Percentiles rank a stretch among this genome's conserved stretches.
Evolutionary conservation across 2,888 invertebrate genomes (phyloP).

Genomic region (Ctena decussata): DNA sequence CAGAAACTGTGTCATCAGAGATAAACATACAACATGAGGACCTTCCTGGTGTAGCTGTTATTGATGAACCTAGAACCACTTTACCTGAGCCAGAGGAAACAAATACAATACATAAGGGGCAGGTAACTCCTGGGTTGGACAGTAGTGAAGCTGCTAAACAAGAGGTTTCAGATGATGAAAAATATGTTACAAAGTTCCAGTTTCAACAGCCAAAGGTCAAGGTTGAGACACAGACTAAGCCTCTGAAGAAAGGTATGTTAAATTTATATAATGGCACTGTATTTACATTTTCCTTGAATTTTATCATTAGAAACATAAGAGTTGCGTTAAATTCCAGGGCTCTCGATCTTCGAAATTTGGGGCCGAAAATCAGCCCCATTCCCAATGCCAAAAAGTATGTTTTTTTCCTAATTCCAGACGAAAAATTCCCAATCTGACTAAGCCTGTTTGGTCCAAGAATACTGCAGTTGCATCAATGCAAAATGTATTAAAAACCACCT

Average conservation of each 20-base stretch:
- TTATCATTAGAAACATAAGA: too few relatives aligned
- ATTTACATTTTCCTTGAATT: too few relatives aligned
- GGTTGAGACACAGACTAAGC: background rate
- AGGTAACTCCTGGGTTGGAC: constrained; percentile 36
- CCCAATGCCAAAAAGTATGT: too few relatives aligned
- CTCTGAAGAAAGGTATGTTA: background rate
- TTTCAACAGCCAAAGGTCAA: constrained; percentile 22
- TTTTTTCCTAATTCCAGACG: too few relatives aligned
- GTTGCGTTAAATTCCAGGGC: too few relatives aligned
- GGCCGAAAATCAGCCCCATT: too few relatives aligned
- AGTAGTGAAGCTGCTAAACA: constrained; percentile 26
- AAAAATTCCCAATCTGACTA: too few relatives aligned
- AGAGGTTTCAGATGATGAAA: constrained; percentile 52
- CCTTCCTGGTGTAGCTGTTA: background rate
- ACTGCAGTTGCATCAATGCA: too few relatives aligned
- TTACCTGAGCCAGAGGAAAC: constrained; percentile 18
- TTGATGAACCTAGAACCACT: background rate
- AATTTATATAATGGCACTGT: background rate
- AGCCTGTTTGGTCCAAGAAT: too few relatives aligned
- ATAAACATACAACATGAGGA: constrained; percentile 19
- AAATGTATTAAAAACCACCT: too few relatives aligned
- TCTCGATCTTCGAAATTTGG: too few relatives aligned
- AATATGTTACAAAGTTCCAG: constrained; percentile 58
- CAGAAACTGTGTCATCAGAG: constrained; percentile 5
- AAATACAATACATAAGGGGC: background rate